A percentile compares a stretch with the other conserved stretches of the same genome.
Conservation (phyloP, 2,797 vertebrate species). For the Dallia pectoralis region DNA sequence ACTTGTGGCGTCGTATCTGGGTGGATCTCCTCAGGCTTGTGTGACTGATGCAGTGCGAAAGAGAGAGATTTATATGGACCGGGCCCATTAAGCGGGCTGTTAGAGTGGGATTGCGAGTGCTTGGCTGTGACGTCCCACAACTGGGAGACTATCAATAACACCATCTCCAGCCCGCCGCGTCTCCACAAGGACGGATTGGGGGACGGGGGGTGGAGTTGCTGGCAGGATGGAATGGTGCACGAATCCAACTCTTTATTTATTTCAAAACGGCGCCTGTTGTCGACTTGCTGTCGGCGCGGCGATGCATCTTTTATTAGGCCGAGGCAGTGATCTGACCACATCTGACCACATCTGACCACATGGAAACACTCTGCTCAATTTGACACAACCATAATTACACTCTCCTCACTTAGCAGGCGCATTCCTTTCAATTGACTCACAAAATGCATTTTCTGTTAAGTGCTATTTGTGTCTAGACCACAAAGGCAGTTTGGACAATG, state of each 20-base stretch:
- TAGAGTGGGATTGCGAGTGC: conserved; percentile 18
- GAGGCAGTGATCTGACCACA: conserved; percentile 33
- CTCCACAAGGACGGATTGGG: conserved; percentile 33
- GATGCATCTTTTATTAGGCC: neutral
- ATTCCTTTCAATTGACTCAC: conserved; percentile 35
- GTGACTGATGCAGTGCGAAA: neutral
- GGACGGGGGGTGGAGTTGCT: neutral
- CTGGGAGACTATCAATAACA: conserved; percentile 30
- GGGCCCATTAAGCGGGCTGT: conserved; percentile 31
- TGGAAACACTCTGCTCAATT: conserved; percentile 38
- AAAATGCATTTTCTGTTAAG: conserved; percentile 11
- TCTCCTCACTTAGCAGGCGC: conserved; percentile 32
- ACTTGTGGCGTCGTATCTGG: neutral
- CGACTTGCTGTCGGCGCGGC: neutral
- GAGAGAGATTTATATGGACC: conserved; percentile 35
- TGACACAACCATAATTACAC: conserved; percentile 48
- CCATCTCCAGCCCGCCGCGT: neutral
- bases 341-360: conserved; percentile 34
- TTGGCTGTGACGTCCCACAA: conserved; percentile 33
- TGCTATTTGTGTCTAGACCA: neutral
- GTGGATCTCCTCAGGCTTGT: neutral
- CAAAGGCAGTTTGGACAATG: no score
- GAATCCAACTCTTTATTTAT: neutral
- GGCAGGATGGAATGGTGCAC: neutral
- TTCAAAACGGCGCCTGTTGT: neutral